These are phyloP conservation scores for Sturnus vulgaris DNA, from an alignment of 2,113 vertebrate genomes.

Conservation along the genomic window DNA sequence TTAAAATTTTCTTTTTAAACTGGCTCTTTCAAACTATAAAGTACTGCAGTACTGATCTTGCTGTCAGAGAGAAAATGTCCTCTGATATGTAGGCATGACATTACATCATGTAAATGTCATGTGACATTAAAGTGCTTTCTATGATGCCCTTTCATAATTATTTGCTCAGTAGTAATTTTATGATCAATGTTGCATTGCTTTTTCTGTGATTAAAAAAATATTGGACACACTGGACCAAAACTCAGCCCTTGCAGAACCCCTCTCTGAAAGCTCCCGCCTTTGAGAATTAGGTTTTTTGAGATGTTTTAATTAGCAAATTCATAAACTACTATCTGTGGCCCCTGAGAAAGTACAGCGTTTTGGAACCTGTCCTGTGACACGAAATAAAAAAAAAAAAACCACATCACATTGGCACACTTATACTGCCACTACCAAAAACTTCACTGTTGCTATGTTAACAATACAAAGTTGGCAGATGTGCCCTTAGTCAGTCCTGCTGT, in stretches of 20 bases:
- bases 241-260: not conserved
- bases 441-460: not conserved
- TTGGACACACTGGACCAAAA: not conserved
- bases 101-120: not conserved
- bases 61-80: not conserved
- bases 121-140: not conserved
- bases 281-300: not conserved
- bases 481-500: not conserved
- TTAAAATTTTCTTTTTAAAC: not conserved
- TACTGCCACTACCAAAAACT: not conserved
- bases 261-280: not conserved
- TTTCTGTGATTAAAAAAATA: not conserved
- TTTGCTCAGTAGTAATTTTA: not conserved
- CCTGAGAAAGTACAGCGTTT: not conserved
- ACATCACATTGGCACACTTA: not conserved
- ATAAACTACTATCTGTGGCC: not conserved
- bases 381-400: not conserved
- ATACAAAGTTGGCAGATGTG: not conserved
- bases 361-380: not conserved
- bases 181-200: not conserved
- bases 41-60: not conserved
- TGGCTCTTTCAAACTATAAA: not conserved
- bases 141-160: not conserved
- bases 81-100: not conserved
- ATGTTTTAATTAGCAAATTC: not conserved